Base-by-base conservation (phyloP, 2,113 vertebrate species). In the Misgurnus anguillicaudatus region DNA sequence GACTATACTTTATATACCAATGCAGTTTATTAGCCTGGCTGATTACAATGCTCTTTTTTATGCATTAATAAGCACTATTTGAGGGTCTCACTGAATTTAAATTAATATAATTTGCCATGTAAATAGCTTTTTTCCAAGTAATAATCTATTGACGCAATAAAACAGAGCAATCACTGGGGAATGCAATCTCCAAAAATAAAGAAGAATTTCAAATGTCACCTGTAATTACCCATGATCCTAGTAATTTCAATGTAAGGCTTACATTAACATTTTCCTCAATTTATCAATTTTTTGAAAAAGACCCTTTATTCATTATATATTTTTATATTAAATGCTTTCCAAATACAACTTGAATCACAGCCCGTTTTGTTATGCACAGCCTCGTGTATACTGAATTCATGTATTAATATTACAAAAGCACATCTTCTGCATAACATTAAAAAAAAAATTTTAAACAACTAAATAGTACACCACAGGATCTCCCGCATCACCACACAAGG, bases 171-270 rank as follows among this genome's bases (percentile, higher is more conserved):
- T 70, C 47, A n/a, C 16, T n/a, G 48, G 16, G 17, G 67, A 39
- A 16, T 55, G 31, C 31, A 70, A 55, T 70, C 48, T 4, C 24
- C 17, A 9, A 36, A 17, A 6, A 53, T 53, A 5, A 8, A 9
- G 47, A 53, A 70, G 24, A 53, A 51, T 53, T 70, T 69, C 21
- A 69, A 36, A n/a, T 38, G 16, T 55, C 9, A 19, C 9, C 68
- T 55, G 53, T 55, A 11, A 55, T 39, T 71, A 55, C 68, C 13
- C n/a, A 39, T 71, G 31, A 70, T 69, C 31, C 48, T 13, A 70
- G 31, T 71, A 0, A 53, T 70, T 70, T 70, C 14, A 39, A 19
- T 55, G 7, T n/a, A 6, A 3, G 16, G 48, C 31, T 13, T 69
- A 42, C 41, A 42, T 42, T 7, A 4, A 31, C 24, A 17, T 9